Conservation (phyloP, 35 echinoderm and acorn worm genomes). For the Lytechinus variegatus region DNA sequence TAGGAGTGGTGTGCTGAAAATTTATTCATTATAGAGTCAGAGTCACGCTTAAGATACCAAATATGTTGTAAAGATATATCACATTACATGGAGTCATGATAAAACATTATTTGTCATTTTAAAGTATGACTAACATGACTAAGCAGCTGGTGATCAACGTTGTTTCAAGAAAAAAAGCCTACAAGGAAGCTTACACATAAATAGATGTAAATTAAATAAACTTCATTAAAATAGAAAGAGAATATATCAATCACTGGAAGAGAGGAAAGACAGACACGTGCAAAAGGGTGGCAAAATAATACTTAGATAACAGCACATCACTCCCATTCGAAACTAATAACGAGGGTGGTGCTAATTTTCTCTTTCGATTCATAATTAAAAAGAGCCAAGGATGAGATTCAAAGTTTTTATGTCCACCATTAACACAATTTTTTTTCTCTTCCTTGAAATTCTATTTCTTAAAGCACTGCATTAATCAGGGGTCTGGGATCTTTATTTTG, state of each 20-base stretch:
- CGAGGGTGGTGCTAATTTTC: background rate
- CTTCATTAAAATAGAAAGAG: background rate
- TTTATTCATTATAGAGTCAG: no score
- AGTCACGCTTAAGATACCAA: no score
- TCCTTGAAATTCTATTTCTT: background rate
- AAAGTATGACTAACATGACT: background rate
- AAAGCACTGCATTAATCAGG: background rate
- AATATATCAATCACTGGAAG: background rate
- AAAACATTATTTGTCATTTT: background rate
- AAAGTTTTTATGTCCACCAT: conserved; percentile 33
- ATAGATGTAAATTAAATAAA: background rate
- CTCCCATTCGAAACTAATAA: conserved; percentile 17
- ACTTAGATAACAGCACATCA: background rate
- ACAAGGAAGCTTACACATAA: conserved; percentile 12
- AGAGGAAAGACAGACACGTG: background rate
- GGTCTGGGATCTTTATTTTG: background rate
- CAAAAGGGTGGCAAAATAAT: background rate
- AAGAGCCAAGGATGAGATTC: background rate
- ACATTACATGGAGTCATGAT: background rate
- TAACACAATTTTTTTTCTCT: conserved; percentile 21
- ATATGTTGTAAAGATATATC: background rate
- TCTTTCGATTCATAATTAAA: conserved; percentile 37
- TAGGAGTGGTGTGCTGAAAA: no score
- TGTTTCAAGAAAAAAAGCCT: background rate
- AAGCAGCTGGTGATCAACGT: background rate